Base-by-base conservation (phyloP, 2,888 invertebrate genomes). In the Heteromurus nitidus region DNA sequence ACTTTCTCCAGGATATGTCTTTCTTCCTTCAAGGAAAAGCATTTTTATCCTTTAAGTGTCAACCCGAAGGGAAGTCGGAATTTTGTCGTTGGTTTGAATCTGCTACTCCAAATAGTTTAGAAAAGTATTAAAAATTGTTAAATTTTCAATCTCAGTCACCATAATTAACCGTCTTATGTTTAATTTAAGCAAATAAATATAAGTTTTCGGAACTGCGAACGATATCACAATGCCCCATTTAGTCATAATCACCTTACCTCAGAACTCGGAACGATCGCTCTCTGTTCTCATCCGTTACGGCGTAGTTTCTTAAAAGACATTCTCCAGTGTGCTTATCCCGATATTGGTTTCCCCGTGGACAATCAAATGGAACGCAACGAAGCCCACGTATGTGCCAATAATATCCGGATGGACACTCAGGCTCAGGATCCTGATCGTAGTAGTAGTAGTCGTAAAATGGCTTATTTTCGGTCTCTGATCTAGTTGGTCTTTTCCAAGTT, bases 291-390 rank as follows among this genome's bases (percentile, higher is more conserved):
- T 72, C 60, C 36, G 55, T 13, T 5, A 18, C 18, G 24, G 44
- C 58, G 28, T 72, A 72, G 20, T 20, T 26, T 26, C 50, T 24
- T 28, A 68, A 28, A 18, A 75, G 18, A 20, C 83, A 83, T 18
- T 83, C 80, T n/a, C 84, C 84, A 18, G 74, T 82, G 16, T 74
- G 18, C 44, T 44, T 47, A n/a, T 84, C 58, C 7, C 84, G 44
- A 26, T 64, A 75, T 7, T 64, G 50, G 22, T 80, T 84, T 22
- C 82, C 80, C 1, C 82, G 82, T 11, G 82, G 80, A 36, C 84
- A 84, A n/a, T 69, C 42, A 11, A 62, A 55, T 13, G 82, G 84
- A 7, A 84, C 84, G 20, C 84, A 84, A 3, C 58, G 22, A 1
- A 60, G 60, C 0, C 84, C 80, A 0, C 84, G 53, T 1, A 80